phyloP scores from a whole-genome alignment of 2,888 invertebrate species.

The Epirrhoe tristata region DNA sequence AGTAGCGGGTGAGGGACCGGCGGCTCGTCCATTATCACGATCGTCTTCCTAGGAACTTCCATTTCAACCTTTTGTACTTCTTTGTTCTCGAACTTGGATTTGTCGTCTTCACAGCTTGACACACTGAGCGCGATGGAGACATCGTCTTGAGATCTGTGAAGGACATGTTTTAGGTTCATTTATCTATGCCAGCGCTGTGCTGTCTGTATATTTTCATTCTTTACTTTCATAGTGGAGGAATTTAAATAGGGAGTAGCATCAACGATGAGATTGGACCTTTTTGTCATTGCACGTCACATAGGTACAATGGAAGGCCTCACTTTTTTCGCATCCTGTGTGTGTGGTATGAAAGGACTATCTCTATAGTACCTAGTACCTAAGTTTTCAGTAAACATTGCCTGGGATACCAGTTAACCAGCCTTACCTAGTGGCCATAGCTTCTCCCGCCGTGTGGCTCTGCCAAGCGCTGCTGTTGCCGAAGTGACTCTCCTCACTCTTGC shows the following conservation, averaged over 20 bases:
- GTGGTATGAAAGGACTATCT: too few species aligned
- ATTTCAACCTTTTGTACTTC: conserved; percentile 55
- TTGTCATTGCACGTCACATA: too few species aligned
- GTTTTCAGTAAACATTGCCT: too few species aligned
- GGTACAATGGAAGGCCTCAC: too few species aligned
- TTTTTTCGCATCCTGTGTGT: not conserved
- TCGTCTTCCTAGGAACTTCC: conserved; percentile 72
- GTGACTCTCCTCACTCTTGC: conserved; percentile 81
- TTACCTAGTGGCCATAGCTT: conserved; percentile 83
- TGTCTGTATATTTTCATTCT: too few species aligned
- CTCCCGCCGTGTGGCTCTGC: conserved; percentile 82
- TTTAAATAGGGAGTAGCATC: too few species aligned
- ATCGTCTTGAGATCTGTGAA: conserved; percentile 79
- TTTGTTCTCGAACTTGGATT: conserved; percentile 71
- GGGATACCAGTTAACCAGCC: too few species aligned
- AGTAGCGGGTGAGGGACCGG: conserved; percentile 77
- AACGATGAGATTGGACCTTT: too few species aligned
- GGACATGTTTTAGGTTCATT: not conserved
- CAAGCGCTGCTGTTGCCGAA: conserved; percentile 77
- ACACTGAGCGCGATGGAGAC: conserved; percentile 80
- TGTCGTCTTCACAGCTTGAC: conserved; percentile 82
- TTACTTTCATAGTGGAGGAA: too few species aligned
- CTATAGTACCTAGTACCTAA: too few species aligned
- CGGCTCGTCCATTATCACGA: conserved; percentile 76
- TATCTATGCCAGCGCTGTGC: too few species aligned